Conservation (phyloP, 1,140 invertebrate species). For the Drosophila repleta region DNA sequence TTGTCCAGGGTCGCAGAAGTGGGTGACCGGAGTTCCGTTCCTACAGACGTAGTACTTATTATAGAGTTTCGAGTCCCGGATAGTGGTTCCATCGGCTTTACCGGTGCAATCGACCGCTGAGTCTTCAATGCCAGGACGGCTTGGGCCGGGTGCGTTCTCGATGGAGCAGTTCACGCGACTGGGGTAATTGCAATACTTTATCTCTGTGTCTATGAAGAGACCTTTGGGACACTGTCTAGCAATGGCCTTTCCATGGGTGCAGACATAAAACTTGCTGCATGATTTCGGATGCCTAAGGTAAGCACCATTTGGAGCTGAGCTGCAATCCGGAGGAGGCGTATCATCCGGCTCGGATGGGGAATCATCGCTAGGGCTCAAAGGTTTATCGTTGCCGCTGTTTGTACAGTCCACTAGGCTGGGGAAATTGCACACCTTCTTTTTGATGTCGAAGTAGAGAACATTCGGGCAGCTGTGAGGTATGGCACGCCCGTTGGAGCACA, state of each 20-base stretch:
- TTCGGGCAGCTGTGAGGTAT: conserved; percentile 41
- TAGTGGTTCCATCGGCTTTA: conserved; percentile 14
- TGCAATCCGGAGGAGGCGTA: conserved; percentile 25
- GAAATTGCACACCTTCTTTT: conserved; percentile 59
- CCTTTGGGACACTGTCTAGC: conserved; percentile 49
- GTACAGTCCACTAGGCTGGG: conserved; percentile 53
- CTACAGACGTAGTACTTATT: conserved; percentile 60
- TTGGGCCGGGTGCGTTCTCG: background rate
- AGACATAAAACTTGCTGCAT: conserved; percentile 59
- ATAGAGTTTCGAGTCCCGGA: conserved; percentile 32
- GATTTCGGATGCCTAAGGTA: conserved; percentile 44
- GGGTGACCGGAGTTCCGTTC: conserved; percentile 25
- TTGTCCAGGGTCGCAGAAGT: conserved; percentile 52
- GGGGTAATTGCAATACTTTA: conserved; percentile 47
- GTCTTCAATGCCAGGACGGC: background rate
- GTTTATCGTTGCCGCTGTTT: background rate
- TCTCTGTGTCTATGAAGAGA: conserved; percentile 45
- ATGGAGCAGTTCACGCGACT: conserved; percentile 40
- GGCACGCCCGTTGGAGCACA: conserved; percentile 43
- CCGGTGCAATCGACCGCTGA: conserved; percentile 25
- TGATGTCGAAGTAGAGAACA: conserved; percentile 53
- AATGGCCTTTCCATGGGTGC: conserved; percentile 48
- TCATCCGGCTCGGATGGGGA: background rate
- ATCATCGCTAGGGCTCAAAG: background rate
- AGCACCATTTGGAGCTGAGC: conserved; percentile 28